A percentile compares a stretch with the other conserved stretches of the same genome.
phyloP scores from a whole-genome alignment of 2,797 vertebrate genomes.

The Steatocranus sp. region DNA sequence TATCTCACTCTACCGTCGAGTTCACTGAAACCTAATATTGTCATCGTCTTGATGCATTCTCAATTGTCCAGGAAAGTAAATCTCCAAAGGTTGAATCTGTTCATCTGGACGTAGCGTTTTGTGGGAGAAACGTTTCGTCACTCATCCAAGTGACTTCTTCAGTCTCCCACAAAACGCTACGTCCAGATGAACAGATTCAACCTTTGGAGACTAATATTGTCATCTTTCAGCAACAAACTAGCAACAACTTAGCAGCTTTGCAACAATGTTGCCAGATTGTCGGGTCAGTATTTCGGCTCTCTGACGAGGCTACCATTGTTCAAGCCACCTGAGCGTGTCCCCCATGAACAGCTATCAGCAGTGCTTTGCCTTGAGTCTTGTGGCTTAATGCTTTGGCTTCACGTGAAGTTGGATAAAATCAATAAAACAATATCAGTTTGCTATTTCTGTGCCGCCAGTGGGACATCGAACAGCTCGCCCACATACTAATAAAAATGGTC shows the following conservation, averaged over 20 bases:
- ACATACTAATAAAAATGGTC: background rate
- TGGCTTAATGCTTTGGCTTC: background rate
- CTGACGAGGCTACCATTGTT: background rate
- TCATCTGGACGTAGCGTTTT: no score
- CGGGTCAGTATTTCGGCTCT: rapidly evolving
- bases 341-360: background rate
- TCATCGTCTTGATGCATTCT: no score
- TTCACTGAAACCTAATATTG: background rate
- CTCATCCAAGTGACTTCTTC: no score
- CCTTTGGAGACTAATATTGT: background rate
- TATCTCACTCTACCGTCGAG: background rate
- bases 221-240: background rate
- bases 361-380: rapidly evolving
- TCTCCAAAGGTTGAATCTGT: no score
- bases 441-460: background rate
- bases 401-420: background rate
- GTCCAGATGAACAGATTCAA: no score
- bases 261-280: background rate
- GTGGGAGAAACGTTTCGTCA: no score
- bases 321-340: background rate
- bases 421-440: background rate
- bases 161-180: no score
- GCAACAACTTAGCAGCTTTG: background rate
- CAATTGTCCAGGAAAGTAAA: no score
- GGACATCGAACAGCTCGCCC: background rate